Base-by-base conservation (phyloP, 2,113 vertebrate species). In the Erythrocercus mccallii region DNA sequence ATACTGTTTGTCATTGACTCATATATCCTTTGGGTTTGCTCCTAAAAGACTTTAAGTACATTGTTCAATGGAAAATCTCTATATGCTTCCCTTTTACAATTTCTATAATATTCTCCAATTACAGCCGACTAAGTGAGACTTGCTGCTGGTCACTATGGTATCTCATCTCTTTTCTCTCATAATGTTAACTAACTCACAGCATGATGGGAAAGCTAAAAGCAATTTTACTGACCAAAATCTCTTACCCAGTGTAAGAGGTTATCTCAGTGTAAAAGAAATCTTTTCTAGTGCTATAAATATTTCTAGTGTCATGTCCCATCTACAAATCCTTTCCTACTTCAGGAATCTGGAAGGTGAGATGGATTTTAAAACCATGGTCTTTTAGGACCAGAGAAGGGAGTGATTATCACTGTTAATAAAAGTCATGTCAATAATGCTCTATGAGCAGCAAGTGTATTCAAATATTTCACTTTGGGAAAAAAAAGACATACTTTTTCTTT, bases 281-380 rank as follows among this genome's bases (percentile, higher is more conserved):
- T 61, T 69, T 35, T 62, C 61, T 45, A 81, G n/a, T 22, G 13
- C 20, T 6, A 60, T 27, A 78, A 92, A 73, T 12, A 61, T 69
- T 57, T 25, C 54, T 82, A 20, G 9, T 35, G 16, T 12, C 1
- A 0, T 0, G 0, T 40, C 14, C 27, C 17, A 31, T 18, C 12
- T 40, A 8, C 6, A 14, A 74, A 78, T 35, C 33, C 25, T 16
- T 56, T 72, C 18, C 9, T 84, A 33, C 27, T 87, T 71, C 38
- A 79, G 25, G 12, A 76, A 85, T 45, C 28, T 45, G n/a, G 27
- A 64, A 78, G 18, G 8, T 7, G 11, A 92, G 31, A 22, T 51
- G 15, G 3, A 20, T 76, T 37, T 81, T 79, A 44, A 68, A 69
- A 86, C n/a, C 7, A 21, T 9, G 21, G 10, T 74, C 35, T 53